A percentile compares a stretch with the other conserved stretches of the same genome.
These are phyloP conservation scores for Napeogenes sylphis DNA, from an alignment of 2,888 invertebrate species.

Conservation along the genomic window DNA sequence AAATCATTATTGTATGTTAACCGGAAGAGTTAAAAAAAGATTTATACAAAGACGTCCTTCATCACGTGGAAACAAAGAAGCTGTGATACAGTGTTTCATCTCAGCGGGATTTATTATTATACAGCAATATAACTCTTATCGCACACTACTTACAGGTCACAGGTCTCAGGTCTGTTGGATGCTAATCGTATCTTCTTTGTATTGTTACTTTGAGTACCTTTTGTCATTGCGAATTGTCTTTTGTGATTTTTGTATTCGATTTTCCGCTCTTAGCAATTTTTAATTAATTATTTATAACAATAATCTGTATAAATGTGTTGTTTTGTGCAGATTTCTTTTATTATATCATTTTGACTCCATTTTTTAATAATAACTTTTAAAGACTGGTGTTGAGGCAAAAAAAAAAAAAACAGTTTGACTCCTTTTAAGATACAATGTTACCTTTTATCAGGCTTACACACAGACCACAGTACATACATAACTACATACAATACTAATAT, in stretches of 20 bases:
- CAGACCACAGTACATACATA: no score
- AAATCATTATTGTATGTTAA: conserved; percentile 15
- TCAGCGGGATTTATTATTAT: conserved; percentile 36
- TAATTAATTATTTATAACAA: conserved; percentile 20
- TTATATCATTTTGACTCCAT: not conserved
- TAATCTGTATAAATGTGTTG: conserved; percentile 9
- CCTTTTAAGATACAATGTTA: no score
- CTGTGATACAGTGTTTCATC: conserved; percentile 34
- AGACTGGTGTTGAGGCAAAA: no score
- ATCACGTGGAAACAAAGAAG: conserved; percentile 47
- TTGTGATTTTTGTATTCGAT: conserved; percentile 30
- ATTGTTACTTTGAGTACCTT: conserved; percentile 35
- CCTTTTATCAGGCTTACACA: no score
- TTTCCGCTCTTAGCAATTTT: conserved; percentile 31
- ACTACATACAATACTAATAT: no score
- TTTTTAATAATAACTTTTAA: no score
- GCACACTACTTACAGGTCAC: no score
- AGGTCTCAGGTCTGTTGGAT: no score
- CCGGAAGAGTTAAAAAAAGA: conserved; percentile 44
- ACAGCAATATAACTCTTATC: conserved; percentile 2
- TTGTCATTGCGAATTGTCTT: conserved; percentile 41
- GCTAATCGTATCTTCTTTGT: not conserved
- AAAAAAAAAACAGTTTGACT: no score
- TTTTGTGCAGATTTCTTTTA: conserved; percentile 2
- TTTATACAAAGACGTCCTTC: conserved; percentile 42